Conservation (phyloP, 2,113 vertebrate genomes). For the Dicentrarchus labrax region DNA sequence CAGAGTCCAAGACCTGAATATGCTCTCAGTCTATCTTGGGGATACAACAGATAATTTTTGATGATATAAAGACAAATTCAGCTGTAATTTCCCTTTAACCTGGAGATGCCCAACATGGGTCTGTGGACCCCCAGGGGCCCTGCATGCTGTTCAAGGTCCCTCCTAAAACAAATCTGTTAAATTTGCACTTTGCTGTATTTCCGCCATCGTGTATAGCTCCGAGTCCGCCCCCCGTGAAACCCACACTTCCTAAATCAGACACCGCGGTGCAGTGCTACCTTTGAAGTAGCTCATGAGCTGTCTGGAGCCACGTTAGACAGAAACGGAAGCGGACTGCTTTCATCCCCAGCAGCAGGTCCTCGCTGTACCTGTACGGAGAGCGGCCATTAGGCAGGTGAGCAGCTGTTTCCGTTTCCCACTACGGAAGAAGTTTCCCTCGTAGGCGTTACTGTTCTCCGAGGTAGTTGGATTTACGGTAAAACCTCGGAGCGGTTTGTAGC, state of each 20-base stretch:
- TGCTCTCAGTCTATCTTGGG: not conserved
- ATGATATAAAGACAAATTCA: not conserved
- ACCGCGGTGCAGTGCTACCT: not conserved
- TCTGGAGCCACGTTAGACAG: not conserved
- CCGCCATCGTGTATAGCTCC: slow-evolving; percentile 14
- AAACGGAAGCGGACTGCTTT: too few relatives aligned
- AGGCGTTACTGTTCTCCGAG: slow-evolving; percentile 1
- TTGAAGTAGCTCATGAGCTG: not conserved
- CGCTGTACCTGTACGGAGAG: not conserved
- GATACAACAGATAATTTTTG: not conserved
- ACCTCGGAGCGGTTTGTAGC: not conserved
- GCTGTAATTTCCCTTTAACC: not conserved
- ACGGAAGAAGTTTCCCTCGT: not conserved
- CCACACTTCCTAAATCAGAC: slow-evolving; percentile 38
- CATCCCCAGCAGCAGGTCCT: rapidly evolving
- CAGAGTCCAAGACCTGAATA: not conserved
- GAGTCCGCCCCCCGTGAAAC: slow-evolving; percentile 7
- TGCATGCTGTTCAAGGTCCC: too few relatives aligned
- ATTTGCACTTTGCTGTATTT: slow-evolving; percentile 1
- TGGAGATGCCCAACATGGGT: too few relatives aligned
- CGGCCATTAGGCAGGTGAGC: not conserved
- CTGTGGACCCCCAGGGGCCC: not conserved
- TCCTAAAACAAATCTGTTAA: not conserved
- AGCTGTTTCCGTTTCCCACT: not conserved
- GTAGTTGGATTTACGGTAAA: not conserved